A percentile compares a stretch with the other conserved stretches of the same genome.
These are phyloP conservation scores for Copidosoma aretas DNA, from an alignment of 2,888 invertebrate species.

Conservation along the genomic window DNA sequence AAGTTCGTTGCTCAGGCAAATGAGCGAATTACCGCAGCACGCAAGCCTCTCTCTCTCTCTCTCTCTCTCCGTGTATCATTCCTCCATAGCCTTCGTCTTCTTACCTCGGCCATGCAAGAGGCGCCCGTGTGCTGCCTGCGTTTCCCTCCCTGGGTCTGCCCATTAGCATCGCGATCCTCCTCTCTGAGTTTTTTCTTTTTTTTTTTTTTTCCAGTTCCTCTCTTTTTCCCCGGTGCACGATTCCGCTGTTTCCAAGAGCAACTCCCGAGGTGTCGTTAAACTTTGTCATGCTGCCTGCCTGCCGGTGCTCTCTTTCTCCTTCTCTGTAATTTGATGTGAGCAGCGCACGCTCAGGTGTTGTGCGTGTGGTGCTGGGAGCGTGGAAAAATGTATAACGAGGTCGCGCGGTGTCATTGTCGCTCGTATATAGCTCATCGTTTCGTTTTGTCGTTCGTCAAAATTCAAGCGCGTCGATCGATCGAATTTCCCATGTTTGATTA, in stretches of 20 bases:
- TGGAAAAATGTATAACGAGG: not conserved
- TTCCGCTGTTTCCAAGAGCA: not conserved
- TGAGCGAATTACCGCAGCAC: slow-evolving; percentile 58
- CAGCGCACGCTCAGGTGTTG: not conserved
- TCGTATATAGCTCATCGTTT: not conserved
- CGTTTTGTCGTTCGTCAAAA: too few species aligned
- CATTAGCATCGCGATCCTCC: slow-evolving; percentile 17
- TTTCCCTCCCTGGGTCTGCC: not conserved
- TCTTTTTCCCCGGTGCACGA: too few species aligned
- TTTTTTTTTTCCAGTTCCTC: too few species aligned
- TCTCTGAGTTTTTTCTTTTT: too few species aligned
- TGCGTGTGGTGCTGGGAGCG: not conserved
- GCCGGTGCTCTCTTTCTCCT: not conserved
- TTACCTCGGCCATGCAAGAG: too few species aligned
- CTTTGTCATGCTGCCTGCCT: slow-evolving; percentile 6
- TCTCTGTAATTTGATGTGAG: not conserved
- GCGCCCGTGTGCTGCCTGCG: too few species aligned
- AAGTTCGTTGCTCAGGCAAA: slow-evolving; percentile 57
- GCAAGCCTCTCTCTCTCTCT: too few species aligned
- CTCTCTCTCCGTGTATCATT: too few species aligned
- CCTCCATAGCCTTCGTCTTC: too few species aligned
- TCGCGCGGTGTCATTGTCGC: not conserved
- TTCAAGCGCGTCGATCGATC: too few species aligned
- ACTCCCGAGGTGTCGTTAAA: slow-evolving; percentile 16
- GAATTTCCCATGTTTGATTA: too few species aligned